A percentile compares a stretch with the other conserved stretches of the same genome.
phyloP scores from a whole-genome alignment of 2,797 vertebrate species.

The Spinibarbus caldwelli region DNA sequence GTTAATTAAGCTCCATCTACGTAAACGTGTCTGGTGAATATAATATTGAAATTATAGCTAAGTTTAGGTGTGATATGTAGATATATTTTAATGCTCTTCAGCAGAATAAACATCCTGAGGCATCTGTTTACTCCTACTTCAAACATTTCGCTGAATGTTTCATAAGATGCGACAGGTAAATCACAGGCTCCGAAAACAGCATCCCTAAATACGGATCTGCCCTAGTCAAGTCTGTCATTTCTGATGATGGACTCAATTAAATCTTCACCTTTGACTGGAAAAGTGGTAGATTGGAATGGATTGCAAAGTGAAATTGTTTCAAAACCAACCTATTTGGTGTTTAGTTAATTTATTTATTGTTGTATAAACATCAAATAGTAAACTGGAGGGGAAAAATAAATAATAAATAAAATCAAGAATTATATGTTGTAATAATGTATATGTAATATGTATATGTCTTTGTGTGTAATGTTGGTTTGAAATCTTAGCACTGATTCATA shows the following conservation, averaged over 20 bases:
- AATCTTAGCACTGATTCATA: background rate
- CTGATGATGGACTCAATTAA: slow-evolving; percentile 16
- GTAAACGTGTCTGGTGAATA: background rate
- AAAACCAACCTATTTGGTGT: background rate
- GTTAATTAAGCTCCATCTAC: slow-evolving; percentile 7
- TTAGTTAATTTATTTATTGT: background rate
- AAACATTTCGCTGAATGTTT: slow-evolving; percentile 37
- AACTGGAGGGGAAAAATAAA: background rate
- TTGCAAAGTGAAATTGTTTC: background rate
- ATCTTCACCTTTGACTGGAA: slow-evolving; percentile 8
- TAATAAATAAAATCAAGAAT: too few relatives aligned
- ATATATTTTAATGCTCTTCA: slow-evolving; percentile 38
- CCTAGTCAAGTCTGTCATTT: background rate
- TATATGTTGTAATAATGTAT: too few relatives aligned
- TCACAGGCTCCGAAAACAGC: background rate
- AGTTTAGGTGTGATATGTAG: slow-evolving; percentile 24
- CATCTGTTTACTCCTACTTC: slow-evolving; percentile 36
- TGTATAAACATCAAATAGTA: background rate
- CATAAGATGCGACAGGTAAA: slow-evolving; percentile 36
- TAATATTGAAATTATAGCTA: slow-evolving; percentile 16
- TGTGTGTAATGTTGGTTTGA: background rate
- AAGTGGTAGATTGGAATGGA: background rate
- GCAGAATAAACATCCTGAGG: slow-evolving; percentile 27
- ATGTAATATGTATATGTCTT: too few relatives aligned
- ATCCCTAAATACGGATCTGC: background rate